Evolutionary conservation across 1,140 invertebrate genomes (phyloP).

Genomic region (Pseudomyrmex gracilis): DNA sequence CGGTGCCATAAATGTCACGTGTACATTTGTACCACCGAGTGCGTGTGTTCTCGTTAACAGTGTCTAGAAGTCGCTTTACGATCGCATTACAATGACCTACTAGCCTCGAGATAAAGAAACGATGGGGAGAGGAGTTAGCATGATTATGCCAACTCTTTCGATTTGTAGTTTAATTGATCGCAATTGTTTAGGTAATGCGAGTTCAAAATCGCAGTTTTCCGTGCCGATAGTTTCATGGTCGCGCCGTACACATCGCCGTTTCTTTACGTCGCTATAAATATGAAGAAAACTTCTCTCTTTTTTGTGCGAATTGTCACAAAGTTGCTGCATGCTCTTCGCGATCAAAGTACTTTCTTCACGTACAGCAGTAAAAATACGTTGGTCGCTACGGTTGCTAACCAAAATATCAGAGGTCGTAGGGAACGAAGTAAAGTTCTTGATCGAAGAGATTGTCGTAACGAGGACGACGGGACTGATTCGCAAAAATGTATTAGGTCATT

Average conservation of each 20-base stretch:
- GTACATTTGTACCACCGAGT: constrained; percentile 13
- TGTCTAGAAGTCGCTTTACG: constrained; percentile 69
- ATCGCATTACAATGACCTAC: constrained; percentile 65
- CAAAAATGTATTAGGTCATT: constrained; percentile 57
- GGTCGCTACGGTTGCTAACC: background rate
- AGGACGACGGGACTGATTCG: constrained; percentile 25
- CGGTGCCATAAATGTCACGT: constrained; percentile 34
- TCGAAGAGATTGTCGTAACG: constrained; percentile 28
- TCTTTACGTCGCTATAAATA: constrained; percentile 31
- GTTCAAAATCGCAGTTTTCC: constrained; percentile 23
- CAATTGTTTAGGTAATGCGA: constrained; percentile 14
- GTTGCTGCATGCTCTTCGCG: constrained; percentile 2
- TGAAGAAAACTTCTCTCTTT: constrained; percentile 12
- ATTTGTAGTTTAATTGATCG: constrained; percentile 22
- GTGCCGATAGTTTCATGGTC: background rate
- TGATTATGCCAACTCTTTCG: background rate
- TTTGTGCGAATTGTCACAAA: background rate
- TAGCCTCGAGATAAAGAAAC: constrained; percentile 64
- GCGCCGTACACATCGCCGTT: background rate
- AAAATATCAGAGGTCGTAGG: constrained; percentile 16
- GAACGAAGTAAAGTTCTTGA: constrained; percentile 36
- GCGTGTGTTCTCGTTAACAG: constrained; percentile 23
- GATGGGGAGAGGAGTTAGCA: background rate
- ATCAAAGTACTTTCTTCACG: constrained; percentile 35
- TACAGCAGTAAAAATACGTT: constrained; percentile 32